Conservation (phyloP, 1,140 invertebrate genomes). For the Euura lappo region DNA sequence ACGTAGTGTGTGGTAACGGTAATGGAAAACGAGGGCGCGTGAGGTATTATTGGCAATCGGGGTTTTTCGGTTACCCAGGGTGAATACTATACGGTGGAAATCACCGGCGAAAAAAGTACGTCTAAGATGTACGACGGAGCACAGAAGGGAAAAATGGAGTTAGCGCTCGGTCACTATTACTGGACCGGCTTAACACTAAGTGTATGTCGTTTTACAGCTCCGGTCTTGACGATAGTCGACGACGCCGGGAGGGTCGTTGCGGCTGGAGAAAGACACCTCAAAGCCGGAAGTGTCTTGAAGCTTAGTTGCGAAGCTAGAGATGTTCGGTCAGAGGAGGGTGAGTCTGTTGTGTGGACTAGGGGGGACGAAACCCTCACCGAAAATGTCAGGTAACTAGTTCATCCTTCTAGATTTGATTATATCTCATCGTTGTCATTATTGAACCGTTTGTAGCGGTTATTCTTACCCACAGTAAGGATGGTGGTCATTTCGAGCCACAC, state of each 20-base stretch:
- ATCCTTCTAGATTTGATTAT: no score
- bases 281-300: constrained; percentile 62
- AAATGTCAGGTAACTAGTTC: constrained; percentile 53
- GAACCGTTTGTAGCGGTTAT: background rate
- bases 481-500: no score
- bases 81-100: no score
- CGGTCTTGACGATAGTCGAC: constrained; percentile 63
- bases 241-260: constrained; percentile 59
- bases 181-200: background rate
- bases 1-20: no score
- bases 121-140: no score
- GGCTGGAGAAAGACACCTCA: constrained; percentile 59
- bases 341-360: constrained; percentile 58
- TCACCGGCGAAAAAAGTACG: no score
- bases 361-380: constrained; percentile 55
- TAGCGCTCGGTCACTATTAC: no score
- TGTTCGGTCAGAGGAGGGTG: constrained; percentile 53
- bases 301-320: constrained; percentile 61
- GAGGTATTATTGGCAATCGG: no score
- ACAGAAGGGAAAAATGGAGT: no score
- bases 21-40: no score
- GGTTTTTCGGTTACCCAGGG: no score
- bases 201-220: constrained; percentile 53
- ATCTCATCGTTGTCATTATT: background rate
- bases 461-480: background rate